Conservation (phyloP, 2,888 invertebrate genomes). For the Lycia hirtaria region DNA sequence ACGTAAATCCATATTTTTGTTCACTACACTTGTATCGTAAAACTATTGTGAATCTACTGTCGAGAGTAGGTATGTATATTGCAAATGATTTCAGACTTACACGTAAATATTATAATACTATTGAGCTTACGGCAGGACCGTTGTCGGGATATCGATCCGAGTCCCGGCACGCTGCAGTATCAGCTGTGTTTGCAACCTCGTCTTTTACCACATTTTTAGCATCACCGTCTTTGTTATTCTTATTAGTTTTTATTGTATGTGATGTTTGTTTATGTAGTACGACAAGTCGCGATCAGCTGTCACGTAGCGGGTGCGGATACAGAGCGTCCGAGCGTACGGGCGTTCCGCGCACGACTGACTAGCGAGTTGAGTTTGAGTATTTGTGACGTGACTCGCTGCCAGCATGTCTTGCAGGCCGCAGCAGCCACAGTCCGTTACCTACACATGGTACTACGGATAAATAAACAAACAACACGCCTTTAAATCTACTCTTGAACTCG, state of each 20-base stretch:
- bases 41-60: constrained; percentile 55
- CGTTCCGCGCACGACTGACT: constrained; percentile 78
- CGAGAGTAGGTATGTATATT: constrained; percentile 57
- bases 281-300: constrained; percentile 71
- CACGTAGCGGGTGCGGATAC: constrained; percentile 48
- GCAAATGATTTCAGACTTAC: constrained; percentile 66
- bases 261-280: constrained; percentile 60
- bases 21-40: constrained; percentile 66
- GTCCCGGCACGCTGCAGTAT: constrained; percentile 53
- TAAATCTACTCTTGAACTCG: constrained; percentile 43
- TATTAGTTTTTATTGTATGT: constrained; percentile 48
- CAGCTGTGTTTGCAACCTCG: constrained; percentile 43
- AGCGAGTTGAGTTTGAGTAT: no score
- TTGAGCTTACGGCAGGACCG: constrained; percentile 59
- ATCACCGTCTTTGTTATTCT: constrained; percentile 35
- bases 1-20: constrained; percentile 74
- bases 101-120: constrained; percentile 67
- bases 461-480: constrained; percentile 77
- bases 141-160: constrained; percentile 74
- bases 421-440: constrained; percentile 65
- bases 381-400: constrained; percentile 17
- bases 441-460: constrained; percentile 76
- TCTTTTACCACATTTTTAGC: constrained; percentile 40
- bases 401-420: constrained; percentile 40
- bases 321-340: constrained; percentile 62